Base-by-base conservation (phyloP, 2,888 invertebrate species). In the Crossocerus cetratus region DNA sequence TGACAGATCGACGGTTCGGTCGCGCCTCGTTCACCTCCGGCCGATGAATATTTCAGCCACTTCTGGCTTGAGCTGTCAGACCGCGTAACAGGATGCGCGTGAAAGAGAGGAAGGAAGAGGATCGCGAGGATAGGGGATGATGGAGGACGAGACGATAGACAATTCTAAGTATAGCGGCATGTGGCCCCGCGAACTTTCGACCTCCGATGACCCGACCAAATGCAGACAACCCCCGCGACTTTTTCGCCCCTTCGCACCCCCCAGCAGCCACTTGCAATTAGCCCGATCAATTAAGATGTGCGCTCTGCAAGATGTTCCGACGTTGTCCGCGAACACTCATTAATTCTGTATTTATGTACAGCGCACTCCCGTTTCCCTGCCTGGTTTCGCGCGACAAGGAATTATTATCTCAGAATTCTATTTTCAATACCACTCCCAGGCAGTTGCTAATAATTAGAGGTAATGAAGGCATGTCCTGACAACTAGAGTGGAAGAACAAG, bases 1-100 rank as follows among this genome's bases (percentile, higher is more conserved):
- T 89, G 90, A 89, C 89, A 88, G 90, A 90, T 90, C 90, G 90
- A 90, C 90, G 88, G 88, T 88, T 86, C 87, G 85, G 89, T 90
- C 89, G 90, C 88, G 86, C 86, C 84, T 77, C 84, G 84, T 83
- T 84, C 86, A 85, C 86, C 78, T 78, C 67, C 71, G 84, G 82
- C 84, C 80, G 80, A 83, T 90, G 89, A 89, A 90, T 90, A 90
- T 90, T 90, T 90, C 81, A 90, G 77, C 66, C 77, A 44, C 58
- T 74, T 82, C 82, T 86, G 86, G 88, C 89, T 88, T 88, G 86
- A 87, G 88, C 89, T 90, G 89, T 90, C 90, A 89, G 87, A 82
- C 80, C 77, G 71, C 79, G 82, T 76, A 82, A 83, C 71, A 74
- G 65, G 77, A 71, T 56, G 72, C 65, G 69, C 72, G 78, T 70